Evolutionary conservation across 1,140 invertebrate genomes (phyloP).

Genomic region (Drosophila kepulauana): DNA sequence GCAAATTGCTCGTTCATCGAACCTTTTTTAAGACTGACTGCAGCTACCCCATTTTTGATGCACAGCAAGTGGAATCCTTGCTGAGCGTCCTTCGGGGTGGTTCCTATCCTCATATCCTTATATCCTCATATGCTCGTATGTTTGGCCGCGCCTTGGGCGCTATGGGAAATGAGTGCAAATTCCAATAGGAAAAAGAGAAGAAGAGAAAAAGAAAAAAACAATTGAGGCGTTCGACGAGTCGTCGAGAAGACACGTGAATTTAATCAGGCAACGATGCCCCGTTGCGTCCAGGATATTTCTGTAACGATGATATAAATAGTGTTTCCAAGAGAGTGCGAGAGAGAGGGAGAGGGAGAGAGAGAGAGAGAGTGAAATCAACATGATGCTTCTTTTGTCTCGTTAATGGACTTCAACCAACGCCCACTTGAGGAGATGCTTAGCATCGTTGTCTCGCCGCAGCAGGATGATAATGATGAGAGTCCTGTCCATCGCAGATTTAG

Average conservation of each 20-base stretch:
- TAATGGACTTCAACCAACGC: constrained; percentile 66
- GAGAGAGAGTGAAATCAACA: background rate
- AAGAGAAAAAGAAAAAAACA: constrained; percentile 33
- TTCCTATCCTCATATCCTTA: background rate
- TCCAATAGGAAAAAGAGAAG: constrained; percentile 57
- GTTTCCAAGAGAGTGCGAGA: constrained; percentile 6
- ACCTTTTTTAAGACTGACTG: no score
- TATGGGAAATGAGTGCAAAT: constrained; percentile 51
- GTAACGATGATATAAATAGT: constrained; percentile 36
- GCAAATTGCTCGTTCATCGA: no score
- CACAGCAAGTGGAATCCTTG: no score
- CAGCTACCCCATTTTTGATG: no score
- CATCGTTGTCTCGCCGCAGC: constrained; percentile 64
- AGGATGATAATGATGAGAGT: constrained; percentile 57
- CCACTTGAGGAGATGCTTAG: constrained; percentile 56
- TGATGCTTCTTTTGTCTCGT: constrained; percentile 31
- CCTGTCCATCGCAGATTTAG: background rate
- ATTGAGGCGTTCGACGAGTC: constrained; percentile 41
- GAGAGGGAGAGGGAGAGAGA: background rate
- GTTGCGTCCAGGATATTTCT: constrained; percentile 44
- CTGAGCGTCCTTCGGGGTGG: background rate
- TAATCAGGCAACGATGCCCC: constrained; percentile 72
- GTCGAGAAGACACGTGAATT: constrained; percentile 75
- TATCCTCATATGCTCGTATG: background rate
- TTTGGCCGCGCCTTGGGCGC: no score